Base-by-base conservation (phyloP, 2,797 vertebrate genomes). In the Poecilia wingei region DNA sequence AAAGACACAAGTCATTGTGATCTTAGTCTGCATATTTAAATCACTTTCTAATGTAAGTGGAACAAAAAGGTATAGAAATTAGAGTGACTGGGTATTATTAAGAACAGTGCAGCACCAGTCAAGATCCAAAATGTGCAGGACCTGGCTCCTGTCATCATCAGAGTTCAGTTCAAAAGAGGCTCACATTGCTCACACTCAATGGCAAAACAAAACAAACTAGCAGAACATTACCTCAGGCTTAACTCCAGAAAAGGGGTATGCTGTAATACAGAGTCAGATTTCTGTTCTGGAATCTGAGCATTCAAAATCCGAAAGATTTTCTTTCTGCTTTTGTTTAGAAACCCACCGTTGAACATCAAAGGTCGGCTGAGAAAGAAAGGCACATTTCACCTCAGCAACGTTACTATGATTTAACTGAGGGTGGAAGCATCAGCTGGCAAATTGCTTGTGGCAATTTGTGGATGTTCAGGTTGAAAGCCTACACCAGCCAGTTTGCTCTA, bases 321-420 rank as follows among this genome's bases (percentile, higher is more conserved):
- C 59, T 64, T 64, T 33, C 31, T 64, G 31, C 59, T 64, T 64
- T 64, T 64, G 59, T 64, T 64, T 33, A 33, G 59, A 33, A 64
- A 36, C 59, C 33, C 31, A 33, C 16, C 1, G 31, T 18, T 64
- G 31, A 64, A 64, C 31, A 64, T 64, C 59, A 64, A 64, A 64
- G 31, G 59, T 36, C 14, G 18, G 31, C 59, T 33, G 16, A 18
- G 59, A 33, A 64, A 33, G 59, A 64, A 36, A 61, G 57, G 31
- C 31, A 33, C 31, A 61, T 61, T 61, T 61, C 33, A 33, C 16
- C 31, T 18, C 31, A 20, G 31, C 31, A 64, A 33, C 2, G 2
- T 64, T 64, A 33, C 59, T 36, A 64, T 33, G 59, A 20, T 28
- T 64, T 64, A 18, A 64, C 31, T 36, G 33, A 61, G 31, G 57